Percentiles rank a stretch among this genome's conserved stretches.
phyloP scores from a whole-genome alignment of 1,140 invertebrate genomes.

The Trichonephila clavata region DNA sequence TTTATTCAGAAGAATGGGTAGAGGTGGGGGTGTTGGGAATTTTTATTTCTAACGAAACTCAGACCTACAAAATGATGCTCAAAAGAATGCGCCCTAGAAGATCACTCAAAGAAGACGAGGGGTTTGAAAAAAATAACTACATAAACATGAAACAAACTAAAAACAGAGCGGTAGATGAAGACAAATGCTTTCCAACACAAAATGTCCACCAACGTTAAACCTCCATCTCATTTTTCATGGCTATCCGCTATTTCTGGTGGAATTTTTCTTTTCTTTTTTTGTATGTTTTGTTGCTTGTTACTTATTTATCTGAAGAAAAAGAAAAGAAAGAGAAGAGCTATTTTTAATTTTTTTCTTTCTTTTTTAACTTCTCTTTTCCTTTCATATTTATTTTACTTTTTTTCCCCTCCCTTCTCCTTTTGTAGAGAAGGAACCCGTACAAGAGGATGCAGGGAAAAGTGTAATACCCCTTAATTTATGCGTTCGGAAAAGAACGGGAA shows the following conservation, averaged over 20 bases:
- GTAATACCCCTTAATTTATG: constrained; percentile 76
- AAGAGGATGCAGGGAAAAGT: background rate
- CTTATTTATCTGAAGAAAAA: constrained; percentile 66
- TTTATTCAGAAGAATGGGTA: background rate
- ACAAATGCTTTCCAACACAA: constrained; percentile 66
- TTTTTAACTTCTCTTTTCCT: background rate
- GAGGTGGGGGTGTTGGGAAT: background rate
- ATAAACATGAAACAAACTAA: constrained; percentile 64
- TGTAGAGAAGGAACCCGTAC: background rate
- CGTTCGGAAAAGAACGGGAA: constrained; percentile 18
- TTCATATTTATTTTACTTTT: constrained; percentile 53
- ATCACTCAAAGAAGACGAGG: background rate
- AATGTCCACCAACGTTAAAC: constrained; percentile 74
- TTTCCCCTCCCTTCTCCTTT: background rate
- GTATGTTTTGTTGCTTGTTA: constrained; percentile 71
- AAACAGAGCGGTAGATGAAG: constrained; percentile 63
- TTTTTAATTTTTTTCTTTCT: constrained; percentile 67
- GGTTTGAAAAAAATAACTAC: constrained; percentile 30
- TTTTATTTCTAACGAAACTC: background rate
- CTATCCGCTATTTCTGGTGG: constrained; percentile 37
- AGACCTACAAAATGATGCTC: constrained; percentile 47
- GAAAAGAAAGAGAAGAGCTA: constrained; percentile 22
- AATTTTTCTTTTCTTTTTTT: background rate
- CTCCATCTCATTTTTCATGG: constrained; percentile 74
- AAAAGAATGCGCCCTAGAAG: constrained; percentile 13